A percentile compares a stretch with the other conserved stretches of the same genome.
These are phyloP conservation scores for Ganaspis sp. DNA, from an alignment of 1,140 invertebrate genomes.

Conservation along the genomic window DNA sequence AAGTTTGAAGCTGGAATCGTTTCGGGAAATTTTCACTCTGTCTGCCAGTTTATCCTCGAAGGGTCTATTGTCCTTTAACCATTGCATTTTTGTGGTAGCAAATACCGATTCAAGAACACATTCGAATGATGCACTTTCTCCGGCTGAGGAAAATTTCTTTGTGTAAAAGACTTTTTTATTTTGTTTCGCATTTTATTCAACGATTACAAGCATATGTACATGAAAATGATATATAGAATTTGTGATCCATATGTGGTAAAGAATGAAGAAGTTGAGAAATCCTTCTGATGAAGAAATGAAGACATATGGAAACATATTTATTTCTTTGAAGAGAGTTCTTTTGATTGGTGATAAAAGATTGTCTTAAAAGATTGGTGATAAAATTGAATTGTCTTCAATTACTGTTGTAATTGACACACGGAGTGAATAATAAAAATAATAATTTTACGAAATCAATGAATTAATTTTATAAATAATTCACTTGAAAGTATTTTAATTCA, in stretches of 20 bases:
- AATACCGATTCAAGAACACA: conserved; percentile 80
- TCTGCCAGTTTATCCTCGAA: conserved; percentile 87
- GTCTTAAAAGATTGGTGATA: no score
- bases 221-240: conserved; percentile 7
- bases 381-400: not conserved
- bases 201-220: conserved; percentile 33
- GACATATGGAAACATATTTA: no score
- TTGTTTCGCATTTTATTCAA: not conserved
- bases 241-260: not conserved
- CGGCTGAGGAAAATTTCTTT: conserved; percentile 79
- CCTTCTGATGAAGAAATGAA: not conserved
- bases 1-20: conserved; percentile 81
- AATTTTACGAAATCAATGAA: no score
- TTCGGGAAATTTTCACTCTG: conserved; percentile 80
- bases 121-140: conserved; percentile 90
- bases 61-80: conserved; percentile 93
- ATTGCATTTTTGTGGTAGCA: conserved; percentile 80
- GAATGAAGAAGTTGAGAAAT: no score
- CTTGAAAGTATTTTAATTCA: no score
- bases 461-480: no score
- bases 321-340: no score
- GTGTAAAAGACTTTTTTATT: not conserved
- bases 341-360: no score
- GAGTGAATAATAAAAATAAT: no score
- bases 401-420: no score